phyloP scores from a whole-genome alignment of 2,797 vertebrate species.

The Graptemys geographica region DNA sequence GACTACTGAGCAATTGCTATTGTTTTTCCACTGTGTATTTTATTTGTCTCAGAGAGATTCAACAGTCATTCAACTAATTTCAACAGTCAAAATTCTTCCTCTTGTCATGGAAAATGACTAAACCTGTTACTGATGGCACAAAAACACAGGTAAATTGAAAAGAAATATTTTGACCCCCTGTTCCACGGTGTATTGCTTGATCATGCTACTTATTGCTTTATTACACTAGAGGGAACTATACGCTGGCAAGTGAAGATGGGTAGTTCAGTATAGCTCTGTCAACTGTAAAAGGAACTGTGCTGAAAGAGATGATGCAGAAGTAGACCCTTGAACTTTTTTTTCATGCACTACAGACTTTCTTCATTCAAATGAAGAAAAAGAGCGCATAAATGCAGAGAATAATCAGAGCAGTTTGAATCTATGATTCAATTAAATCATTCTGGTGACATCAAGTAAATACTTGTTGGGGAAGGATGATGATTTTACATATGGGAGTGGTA shows the following conservation, averaged over 20 bases:
- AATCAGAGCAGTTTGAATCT: slow-evolving; percentile 1
- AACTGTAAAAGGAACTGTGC: not conserved
- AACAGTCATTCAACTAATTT: slow-evolving; percentile 8
- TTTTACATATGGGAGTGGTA: slow-evolving; percentile 17
- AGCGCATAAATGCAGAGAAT: slow-evolving; percentile 30
- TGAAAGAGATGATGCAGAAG: not conserved
- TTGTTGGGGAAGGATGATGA: not conserved
- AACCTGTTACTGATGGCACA: not conserved
- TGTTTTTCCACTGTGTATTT: not conserved
- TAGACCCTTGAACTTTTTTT: not conserved
- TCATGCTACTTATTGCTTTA: slow-evolving; percentile 26
- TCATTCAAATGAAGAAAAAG: slow-evolving; percentile 22
- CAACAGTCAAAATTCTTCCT: not conserved
- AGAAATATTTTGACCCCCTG: slow-evolving; percentile 17
- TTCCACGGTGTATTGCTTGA: slow-evolving; percentile 14
- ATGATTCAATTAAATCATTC: not conserved
- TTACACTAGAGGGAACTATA: slow-evolving; percentile 18
- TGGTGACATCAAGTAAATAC: slow-evolving; percentile 33
- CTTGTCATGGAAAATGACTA: not conserved
- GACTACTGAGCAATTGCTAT: not conserved
- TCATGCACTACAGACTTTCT: slow-evolving; percentile 7
- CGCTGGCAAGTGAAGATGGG: slow-evolving; percentile 15
- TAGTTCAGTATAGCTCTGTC: not conserved
- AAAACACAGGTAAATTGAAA: not conserved
- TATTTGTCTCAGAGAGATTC: not conserved